Percentiles rank a stretch among this genome's conserved stretches.
These are phyloP conservation scores for Dicerorhinus sumatrensis DNA, from an alignment of 2,113 vertebrate species.

Conservation along the genomic window DNA sequence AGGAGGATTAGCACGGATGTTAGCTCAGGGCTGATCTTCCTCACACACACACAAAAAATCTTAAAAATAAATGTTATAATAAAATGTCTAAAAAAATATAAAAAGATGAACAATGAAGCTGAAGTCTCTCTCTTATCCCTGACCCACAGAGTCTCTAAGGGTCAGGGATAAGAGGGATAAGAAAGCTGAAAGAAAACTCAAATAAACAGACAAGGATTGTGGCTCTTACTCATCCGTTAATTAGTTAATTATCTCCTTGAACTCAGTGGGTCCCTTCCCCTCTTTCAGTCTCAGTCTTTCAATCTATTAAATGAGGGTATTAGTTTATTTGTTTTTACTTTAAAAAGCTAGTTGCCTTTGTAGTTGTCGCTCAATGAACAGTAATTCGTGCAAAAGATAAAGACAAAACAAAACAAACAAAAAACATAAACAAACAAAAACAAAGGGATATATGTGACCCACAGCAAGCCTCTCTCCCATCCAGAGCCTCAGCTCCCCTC, in stretches of 20 bases:
- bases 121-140: not conserved
- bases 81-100: not conserved
- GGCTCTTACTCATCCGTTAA: not conserved
- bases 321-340: not conserved
- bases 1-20: too few relatives aligned
- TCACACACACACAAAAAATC: too few relatives aligned
- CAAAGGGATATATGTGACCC: not conserved
- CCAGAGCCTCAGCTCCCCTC: not conserved
- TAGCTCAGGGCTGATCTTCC: too few relatives aligned
- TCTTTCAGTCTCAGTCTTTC: not conserved
- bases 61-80: not conserved
- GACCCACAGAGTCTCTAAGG: not conserved
- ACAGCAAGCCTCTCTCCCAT: not conserved
- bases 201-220: not conserved
- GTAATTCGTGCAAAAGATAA: not conserved
- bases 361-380: not conserved
- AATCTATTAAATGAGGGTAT: not conserved
- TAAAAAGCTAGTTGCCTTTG: constrained; percentile 3
- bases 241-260: constrained; percentile 7
- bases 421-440: not conserved
- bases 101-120: not conserved
- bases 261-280: not conserved
- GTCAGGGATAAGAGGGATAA: not conserved
- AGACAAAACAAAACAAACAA: not conserved
- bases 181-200: not conserved